Evolutionary conservation across 92 coral and sea anemone genomes (phyloP), one percentile per base, ranked within the genome.

Genomic region (Virgularia gustaviana): DNA sequence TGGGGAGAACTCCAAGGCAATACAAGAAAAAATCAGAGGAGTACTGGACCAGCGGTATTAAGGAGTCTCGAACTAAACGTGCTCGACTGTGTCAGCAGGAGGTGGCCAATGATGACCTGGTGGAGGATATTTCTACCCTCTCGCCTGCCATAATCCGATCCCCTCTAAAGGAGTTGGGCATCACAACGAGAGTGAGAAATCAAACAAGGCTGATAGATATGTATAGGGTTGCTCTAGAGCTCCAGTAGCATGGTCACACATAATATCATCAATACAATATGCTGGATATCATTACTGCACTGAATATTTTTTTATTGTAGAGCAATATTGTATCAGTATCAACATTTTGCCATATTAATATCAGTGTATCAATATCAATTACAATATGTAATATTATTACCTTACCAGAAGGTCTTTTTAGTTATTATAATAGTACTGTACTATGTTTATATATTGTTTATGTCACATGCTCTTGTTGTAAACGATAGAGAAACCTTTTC

Each of bases 161-260:
- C 13, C 64, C 25, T 35, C 60, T 81, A 0, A 81, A 65, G 53
- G 71, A 64, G 29, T 58, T 78, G 13, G 85, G 82, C 0, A 54
- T 83, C 9, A 33, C 44, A 15, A 84, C 88, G 51, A 63, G 77
- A 56, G 44, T 49, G n/a, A 79, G 83, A 55, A 73, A 64, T 57
- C 11, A 63, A 6, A 62, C 73, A 52, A 73, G 75, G 64, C 36
- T 80, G 32, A 72, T 57, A 32, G 81, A 65, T 36, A 44, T 83
- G 4, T 73, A 71, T 38, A 51, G 71, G 28, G 65, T 47, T 51
- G 82, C 78, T 56, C 39, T 64, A 27, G 10, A 51, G 49, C 13
- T 44, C 54, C 45, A 42, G 22, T 47, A 41, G n/a, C 11, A 59
- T 32, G 13, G 2, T 30, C 2, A 36, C 64, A 57, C 16, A 33